These are phyloP conservation scores for Strigamia crassipes DNA, from an alignment of 2,888 invertebrate genomes.

Conservation along the genomic window DNA sequence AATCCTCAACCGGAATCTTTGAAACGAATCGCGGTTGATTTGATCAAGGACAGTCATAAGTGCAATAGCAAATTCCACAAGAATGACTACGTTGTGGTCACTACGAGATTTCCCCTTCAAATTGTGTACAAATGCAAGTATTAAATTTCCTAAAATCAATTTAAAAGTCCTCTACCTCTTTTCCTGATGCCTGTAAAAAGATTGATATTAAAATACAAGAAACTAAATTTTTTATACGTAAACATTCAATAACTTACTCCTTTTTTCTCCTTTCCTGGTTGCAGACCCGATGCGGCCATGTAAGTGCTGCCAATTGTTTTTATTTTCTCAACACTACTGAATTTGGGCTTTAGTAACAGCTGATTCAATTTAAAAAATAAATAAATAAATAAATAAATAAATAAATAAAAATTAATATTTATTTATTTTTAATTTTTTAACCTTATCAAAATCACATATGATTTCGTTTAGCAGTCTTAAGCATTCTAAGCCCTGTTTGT, in stretches of 20 bases:
- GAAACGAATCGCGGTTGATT: conserved; percentile 95
- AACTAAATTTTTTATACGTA: not conserved
- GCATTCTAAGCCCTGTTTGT: conserved; percentile 94
- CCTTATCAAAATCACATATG: conserved; percentile 97
- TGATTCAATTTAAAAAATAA: conserved; percentile 55
- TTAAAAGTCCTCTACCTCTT: not conserved
- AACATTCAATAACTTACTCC: conserved; percentile 54
- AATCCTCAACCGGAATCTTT: conserved; percentile 90
- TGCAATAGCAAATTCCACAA: conserved; percentile 93
- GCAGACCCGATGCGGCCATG: conserved; percentile 93
- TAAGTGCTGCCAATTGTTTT: conserved; percentile 98
- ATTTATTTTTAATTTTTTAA: conserved; percentile 56
- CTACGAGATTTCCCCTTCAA: conserved; percentile 73
- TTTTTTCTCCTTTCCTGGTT: conserved; percentile 78
- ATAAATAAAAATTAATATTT: not conserved
- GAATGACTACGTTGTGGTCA: conserved; percentile 82
- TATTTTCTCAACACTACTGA: conserved; percentile 95
- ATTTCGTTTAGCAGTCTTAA: conserved; percentile 92
- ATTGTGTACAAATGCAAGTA: not conserved
- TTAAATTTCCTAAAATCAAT: not conserved
- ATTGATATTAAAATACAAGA: not conserved
- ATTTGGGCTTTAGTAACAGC: conserved; percentile 89
- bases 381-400: not conserved
- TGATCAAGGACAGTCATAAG: conserved; percentile 90
- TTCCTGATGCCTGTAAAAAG: not conserved